A percentile compares a stretch with the other conserved stretches of the same genome.
Evolutionary conservation across 2,113 vertebrate species (phyloP).

Genomic region (Cercopithecus mona): DNA sequence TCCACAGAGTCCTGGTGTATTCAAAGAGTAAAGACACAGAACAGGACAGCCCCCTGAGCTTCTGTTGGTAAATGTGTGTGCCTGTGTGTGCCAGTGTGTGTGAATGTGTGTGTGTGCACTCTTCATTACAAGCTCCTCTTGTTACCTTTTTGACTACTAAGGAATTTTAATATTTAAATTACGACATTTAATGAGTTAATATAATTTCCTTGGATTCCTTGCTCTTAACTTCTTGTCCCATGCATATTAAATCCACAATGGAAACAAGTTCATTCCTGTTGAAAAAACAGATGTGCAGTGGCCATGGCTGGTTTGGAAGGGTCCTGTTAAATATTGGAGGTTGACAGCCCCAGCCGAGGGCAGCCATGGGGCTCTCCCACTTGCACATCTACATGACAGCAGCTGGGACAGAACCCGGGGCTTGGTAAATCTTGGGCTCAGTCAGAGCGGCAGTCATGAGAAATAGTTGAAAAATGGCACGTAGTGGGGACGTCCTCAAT

Average conservation of each 20-base stretch:
- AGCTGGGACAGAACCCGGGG: no score
- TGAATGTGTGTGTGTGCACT: background rate
- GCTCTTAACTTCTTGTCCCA: background rate
- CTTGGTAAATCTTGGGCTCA: background rate
- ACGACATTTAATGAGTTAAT: background rate
- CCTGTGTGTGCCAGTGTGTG: background rate
- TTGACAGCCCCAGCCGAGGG: background rate
- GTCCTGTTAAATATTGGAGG: accelerated
- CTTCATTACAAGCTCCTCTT: background rate
- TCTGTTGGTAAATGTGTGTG: background rate
- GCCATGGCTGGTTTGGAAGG: background rate
- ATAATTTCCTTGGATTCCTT: background rate
- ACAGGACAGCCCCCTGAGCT: slow-evolving; percentile 51
- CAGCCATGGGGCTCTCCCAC: background rate
- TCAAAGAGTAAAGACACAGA: slow-evolving; percentile 75
- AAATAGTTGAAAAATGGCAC: background rate
- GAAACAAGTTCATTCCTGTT: background rate
- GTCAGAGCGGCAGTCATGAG: background rate
- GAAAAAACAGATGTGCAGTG: background rate
- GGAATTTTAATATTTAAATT: background rate
- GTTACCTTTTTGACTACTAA: background rate
- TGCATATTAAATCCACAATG: no score
- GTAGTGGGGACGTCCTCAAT: accelerated
- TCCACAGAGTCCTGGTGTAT: slow-evolving; percentile 70
- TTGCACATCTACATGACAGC: accelerated